These are phyloP conservation scores for Gorsachius goisagi DNA, from an alignment of 2,113 vertebrate species.

Conservation along the genomic window DNA sequence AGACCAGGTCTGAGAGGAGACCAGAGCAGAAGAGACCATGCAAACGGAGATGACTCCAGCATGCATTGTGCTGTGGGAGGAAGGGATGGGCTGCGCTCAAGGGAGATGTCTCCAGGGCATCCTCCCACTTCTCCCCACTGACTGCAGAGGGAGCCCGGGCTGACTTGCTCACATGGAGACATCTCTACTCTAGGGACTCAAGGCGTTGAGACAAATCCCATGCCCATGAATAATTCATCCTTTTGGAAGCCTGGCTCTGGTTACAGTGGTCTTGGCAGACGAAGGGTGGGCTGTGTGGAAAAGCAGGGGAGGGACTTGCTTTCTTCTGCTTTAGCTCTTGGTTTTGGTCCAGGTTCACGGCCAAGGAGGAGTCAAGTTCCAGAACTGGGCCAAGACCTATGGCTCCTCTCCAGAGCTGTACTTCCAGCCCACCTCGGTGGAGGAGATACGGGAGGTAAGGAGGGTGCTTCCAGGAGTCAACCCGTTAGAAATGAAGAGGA, in stretches of 20 bases:
- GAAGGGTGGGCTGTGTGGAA: not conserved
- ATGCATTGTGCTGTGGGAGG: not conserved
- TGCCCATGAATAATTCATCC: not conserved
- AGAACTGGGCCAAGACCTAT: slow-evolving; percentile 78
- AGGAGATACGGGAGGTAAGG: slow-evolving; percentile 75
- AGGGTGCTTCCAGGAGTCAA: not conserved
- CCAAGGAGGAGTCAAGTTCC: slow-evolving; percentile 70
- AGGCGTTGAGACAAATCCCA: not conserved
- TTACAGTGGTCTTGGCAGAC: not conserved
- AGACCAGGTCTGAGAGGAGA: not conserved
- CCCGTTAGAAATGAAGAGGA: not conserved
- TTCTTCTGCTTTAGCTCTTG: not conserved
- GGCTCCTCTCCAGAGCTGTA: slow-evolving; percentile 72
- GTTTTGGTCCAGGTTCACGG: slow-evolving; percentile 37
- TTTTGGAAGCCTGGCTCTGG: not conserved
- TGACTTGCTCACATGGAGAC: not conserved
- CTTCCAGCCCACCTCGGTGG: slow-evolving; percentile 67
- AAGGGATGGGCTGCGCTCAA: not conserved
- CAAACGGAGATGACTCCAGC: not conserved
- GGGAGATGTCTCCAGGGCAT: not conserved
- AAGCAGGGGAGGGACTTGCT: not conserved
- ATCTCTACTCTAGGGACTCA: not conserved
- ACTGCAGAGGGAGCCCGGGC: not conserved
- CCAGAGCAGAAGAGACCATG: not conserved
- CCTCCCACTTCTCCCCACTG: not conserved